phyloP scores from a whole-genome alignment of 2,797 vertebrate genomes.

The Rhinoraja longicauda region DNA sequence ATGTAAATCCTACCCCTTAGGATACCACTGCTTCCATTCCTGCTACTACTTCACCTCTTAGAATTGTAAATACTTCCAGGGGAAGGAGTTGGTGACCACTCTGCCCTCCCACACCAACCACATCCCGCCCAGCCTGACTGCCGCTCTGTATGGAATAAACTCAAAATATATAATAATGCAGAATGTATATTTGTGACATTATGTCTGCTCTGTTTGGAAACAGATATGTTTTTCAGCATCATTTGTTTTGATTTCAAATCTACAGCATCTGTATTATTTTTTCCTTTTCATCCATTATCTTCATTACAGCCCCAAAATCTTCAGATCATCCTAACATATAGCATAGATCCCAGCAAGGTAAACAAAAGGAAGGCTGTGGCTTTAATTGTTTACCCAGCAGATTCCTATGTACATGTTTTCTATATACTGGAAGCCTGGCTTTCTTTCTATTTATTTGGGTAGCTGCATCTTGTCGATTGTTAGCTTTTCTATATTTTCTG shows the following conservation, averaged over 20 bases:
- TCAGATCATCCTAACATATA: not conserved
- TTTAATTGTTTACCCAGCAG: conserved; percentile 28
- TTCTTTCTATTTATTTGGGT: conserved; percentile 23
- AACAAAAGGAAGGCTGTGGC: not conserved
- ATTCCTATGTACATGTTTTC: conserved; percentile 6
- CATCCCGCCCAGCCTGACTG: not conserved
- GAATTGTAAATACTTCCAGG: not conserved
- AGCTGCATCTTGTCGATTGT: not conserved
- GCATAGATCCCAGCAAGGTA: not conserved
- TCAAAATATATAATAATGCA: not conserved
- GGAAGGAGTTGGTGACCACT: not conserved
- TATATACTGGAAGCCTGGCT: not conserved
- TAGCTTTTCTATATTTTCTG: conserved; percentile 1
- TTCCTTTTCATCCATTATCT: not conserved
- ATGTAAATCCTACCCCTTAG: no score
- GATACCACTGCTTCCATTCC: no score
- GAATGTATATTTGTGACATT: not conserved
- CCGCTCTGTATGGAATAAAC: not conserved
- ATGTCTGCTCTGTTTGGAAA: not conserved
- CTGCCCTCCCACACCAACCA: no score
- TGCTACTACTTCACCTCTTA: not conserved
- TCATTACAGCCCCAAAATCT: not conserved
- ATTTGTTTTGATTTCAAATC: not conserved
- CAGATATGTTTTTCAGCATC: not conserved
- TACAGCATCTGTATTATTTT: not conserved